Conservation (phyloP, 1,140 invertebrate genomes). For the Apis cerana region DNA sequence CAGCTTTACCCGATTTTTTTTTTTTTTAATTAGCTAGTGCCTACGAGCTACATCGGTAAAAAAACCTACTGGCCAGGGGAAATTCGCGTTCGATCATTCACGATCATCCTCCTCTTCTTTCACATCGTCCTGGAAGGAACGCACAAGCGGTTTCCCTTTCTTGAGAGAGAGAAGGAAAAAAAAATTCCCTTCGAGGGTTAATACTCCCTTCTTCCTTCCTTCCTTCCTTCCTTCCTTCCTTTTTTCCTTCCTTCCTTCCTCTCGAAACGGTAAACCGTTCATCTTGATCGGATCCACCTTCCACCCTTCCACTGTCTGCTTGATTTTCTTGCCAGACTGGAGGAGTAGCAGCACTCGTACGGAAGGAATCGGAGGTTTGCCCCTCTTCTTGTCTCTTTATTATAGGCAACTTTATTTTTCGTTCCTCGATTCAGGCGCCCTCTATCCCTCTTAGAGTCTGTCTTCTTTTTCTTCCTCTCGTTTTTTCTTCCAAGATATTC, state of each 20-base stretch:
- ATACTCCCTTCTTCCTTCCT: neutral
- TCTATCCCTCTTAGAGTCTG: neutral
- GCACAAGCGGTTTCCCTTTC: neutral
- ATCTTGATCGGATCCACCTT: constrained; percentile 15
- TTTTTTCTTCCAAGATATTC: neutral
- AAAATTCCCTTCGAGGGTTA: constrained; percentile 15
- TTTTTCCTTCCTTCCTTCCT: neutral
- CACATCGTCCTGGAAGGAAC: neutral
- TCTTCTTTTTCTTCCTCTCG: neutral
- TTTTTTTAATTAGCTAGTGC: constrained; percentile 65
- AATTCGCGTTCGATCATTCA: constrained; percentile 36
- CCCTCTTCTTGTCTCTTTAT: constrained; percentile 5
- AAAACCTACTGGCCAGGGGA: constrained; percentile 70
- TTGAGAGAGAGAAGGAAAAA: neutral
- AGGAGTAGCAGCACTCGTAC: neutral
- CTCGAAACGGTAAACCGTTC: neutral
- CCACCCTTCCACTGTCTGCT: neutral
- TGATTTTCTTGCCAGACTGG: neutral
- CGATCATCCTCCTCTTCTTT: neutral
- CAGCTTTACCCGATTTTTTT: constrained; percentile 30
- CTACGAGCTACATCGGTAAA: constrained; percentile 76
- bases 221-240: neutral
- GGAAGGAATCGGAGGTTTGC: constrained; percentile 30
- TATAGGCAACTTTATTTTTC: neutral
- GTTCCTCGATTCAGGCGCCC: neutral